A percentile compares a stretch with the other conserved stretches of the same genome.
These are phyloP conservation scores for Apis cerana DNA, from an alignment of 1,140 invertebrate species.

Conservation along the genomic window DNA sequence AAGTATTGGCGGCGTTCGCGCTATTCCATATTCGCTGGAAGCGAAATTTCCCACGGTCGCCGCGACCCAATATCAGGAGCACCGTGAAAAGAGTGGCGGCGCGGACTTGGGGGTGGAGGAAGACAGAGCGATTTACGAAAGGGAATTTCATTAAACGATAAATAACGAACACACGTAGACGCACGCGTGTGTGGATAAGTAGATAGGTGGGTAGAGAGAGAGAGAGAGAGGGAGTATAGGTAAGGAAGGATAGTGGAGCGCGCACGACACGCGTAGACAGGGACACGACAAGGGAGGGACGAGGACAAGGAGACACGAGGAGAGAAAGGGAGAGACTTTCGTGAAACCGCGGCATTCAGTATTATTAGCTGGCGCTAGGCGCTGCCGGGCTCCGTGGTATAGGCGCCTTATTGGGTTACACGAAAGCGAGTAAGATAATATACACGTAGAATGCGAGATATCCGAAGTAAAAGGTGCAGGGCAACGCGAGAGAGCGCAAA, in stretches of 20 bases:
- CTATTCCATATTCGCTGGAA: conserved; percentile 2
- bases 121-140: conserved; percentile 44
- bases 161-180: conserved; percentile 28
- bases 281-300: background rate
- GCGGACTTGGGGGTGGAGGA: background rate
- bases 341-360: conserved; percentile 62
- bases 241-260: background rate
- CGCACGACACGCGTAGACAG: background rate
- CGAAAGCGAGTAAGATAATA: conserved; percentile 71
- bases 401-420: conserved; percentile 67
- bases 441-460: conserved; percentile 70
- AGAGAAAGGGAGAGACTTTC: conserved; percentile 31
- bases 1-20: background rate
- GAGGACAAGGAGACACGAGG: conserved; percentile 9
- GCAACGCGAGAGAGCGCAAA: conserved; percentile 48
- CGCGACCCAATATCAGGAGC: conserved; percentile 39
- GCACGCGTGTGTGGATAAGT: background rate
- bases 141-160: conserved; percentile 51
- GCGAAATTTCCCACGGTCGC: conserved; percentile 39
- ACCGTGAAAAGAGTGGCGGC: conserved; percentile 37
- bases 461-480: conserved; percentile 69
- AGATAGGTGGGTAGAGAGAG: background rate
- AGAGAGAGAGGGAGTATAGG: background rate
- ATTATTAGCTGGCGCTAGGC: conserved; percentile 68
- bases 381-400: conserved; percentile 54